Evolutionary conservation across 2,113 vertebrate species (phyloP), one percentile per base, ranked within the genome.

Genomic region (Madoqua kirkii): DNA sequence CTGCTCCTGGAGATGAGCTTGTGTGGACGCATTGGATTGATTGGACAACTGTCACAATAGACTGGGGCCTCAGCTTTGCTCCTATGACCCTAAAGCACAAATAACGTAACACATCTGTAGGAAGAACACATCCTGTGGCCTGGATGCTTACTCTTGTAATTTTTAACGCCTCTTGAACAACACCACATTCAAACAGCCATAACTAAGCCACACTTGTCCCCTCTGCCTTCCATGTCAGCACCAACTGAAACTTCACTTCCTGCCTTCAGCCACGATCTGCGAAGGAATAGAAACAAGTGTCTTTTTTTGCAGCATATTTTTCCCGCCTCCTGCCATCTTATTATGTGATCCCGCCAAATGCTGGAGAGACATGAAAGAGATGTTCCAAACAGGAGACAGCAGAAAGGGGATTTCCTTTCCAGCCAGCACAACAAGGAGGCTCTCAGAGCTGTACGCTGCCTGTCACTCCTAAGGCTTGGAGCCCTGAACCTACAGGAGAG

Each of bases 331-430:
- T 96, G 79, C n/a, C 76, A n/a, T 86, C 92, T 97, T 97, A 90
- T 76, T 96, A 95, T 92, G 96, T 96, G 98, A 92, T 98, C 89
- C 93, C 78, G 27, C 94, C 95, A 91, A 97, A 97, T 97, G 97
- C 95, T 94, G 96, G 93, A 93, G 97, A 98, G 98, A 97, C 29
- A 0, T 52, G 89, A 97, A 95, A 95, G 97, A 98, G 97, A 98
- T 97, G 97, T 96, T 95, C 85, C 83, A 52, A 96, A 84, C 83
- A 91, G 79, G 96, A 97, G 87, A 97, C 55, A 45, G 74, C 95
- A 93, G 91, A 82, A 74, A 98, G 96, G 97, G 98, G 88, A 95
- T 97, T 93, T 97, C 96, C 98, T 95, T 98, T 71, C 57, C 62
- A 88, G 82, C 23, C 96, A 31, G 84, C 0, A 5, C 3, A 54